Evolutionary conservation across 2,113 vertebrate species (phyloP), one percentile per base, ranked within the genome.

Genomic region (Paratilapia polleni): DNA sequence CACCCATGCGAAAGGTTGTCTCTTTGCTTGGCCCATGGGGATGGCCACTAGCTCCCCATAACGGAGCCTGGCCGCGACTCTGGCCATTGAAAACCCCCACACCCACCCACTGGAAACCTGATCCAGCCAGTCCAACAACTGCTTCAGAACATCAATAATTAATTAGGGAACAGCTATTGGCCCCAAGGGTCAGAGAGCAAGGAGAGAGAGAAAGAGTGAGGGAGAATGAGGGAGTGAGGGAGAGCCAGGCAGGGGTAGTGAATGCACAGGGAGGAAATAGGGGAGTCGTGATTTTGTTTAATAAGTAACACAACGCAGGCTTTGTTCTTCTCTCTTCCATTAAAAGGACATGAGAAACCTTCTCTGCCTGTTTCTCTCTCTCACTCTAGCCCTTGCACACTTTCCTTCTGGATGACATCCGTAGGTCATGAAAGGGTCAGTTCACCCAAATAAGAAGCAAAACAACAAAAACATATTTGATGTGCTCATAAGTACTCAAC

Each of bases 71-170:
- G 91, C 93, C 91, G 81, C 80, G 92, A 76, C 92, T 89, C 84
- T 78, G 76, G 88, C 91, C 93, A 95, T 92, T 94, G 88, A 88
- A 91, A 94, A 85, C 68, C 70, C 28, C 63, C 17, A 22, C 58
- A 79, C 49, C 47, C 87, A 60, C 74, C 34, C 47, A 43, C 49
- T 73, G 73, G 96, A 97, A 97, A 94, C 95, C 83, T 76, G 90
- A 97, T 95, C 95, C 87, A 91, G 88, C 83, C 87, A 93, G 82
- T 93, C 92, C 94, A 93, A 94, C 95, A 95, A 96, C 95, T 96
- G 95, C 95, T 96, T 95, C 94, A 96, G 95, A 95, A 95, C 95
- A 96, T 97, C 95, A 97, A 96, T 97, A 97, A 97, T 97, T 97
- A 97, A 97, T 97, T 96, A 97, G 94, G 86, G 95, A 95, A 93